phyloP scores from a whole-genome alignment of 2,888 invertebrate genomes.

The Helicoverpa assulta region DNA sequence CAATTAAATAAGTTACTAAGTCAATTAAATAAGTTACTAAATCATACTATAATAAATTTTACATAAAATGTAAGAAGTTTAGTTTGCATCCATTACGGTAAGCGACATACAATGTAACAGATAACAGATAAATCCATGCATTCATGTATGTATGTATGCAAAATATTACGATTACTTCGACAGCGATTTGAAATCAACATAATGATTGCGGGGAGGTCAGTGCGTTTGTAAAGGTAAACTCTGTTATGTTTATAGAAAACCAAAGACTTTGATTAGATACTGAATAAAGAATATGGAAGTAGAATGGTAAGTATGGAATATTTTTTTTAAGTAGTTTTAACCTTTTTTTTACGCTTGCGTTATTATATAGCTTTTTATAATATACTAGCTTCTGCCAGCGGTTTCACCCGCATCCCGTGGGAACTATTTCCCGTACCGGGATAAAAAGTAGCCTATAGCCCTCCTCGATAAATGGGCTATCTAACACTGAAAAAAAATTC shows the following conservation, averaged over 20 bases:
- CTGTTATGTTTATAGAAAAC: not conserved
- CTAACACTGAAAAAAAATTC: too few species aligned
- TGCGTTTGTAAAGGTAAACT: conserved; percentile 21
- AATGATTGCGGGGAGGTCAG: conserved; percentile 24
- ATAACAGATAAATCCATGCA: conserved; percentile 39
- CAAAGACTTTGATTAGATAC: not conserved
- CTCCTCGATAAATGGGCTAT: too few species aligned
- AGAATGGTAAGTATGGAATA: too few species aligned
- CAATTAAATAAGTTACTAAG: too few species aligned
- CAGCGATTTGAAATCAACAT: conserved; percentile 43
- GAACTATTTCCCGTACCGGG: too few species aligned
- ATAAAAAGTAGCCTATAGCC: too few species aligned
- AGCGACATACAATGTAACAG: conserved; percentile 28
- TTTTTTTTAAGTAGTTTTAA: too few species aligned
- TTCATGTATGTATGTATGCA: conserved; percentile 52
- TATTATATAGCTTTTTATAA: too few species aligned
- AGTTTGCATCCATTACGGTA: conserved; percentile 37
- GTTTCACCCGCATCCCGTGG: too few species aligned
- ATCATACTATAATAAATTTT: conserved; percentile 6
- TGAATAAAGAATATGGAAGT: not conserved
- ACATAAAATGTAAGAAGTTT: conserved; percentile 13
- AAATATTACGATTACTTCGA: conserved; percentile 48
- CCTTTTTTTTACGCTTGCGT: too few species aligned
- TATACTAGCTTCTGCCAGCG: too few species aligned
- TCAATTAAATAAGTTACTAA: too few species aligned